Evolutionary conservation across 1,140 invertebrate genomes (phyloP), one percentile per base, ranked within the genome.

Genomic region (Drosophila chauvacae): DNA sequence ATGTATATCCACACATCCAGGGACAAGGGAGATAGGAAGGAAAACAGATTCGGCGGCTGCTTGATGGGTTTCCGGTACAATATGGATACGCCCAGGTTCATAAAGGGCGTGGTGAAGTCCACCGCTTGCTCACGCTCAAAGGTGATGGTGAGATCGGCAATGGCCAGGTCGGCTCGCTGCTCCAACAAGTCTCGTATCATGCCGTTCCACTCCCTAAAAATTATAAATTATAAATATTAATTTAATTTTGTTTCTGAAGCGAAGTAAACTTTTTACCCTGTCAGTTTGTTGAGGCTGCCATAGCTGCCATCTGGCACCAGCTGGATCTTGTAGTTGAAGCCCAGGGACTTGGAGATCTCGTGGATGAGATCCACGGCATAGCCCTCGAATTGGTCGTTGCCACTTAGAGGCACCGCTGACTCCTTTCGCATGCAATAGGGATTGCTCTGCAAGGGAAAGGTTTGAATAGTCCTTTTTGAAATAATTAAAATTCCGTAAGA

Each of bases 1-100:
- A 98, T 98, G 93, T 98, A 98, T 80, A 98, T 97, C 98, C 98
- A 99, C 53, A 99, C 98, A 82, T 98, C 97, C 37, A 98, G 93
- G 13, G 97, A 98, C 3, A 99, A 93, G 0, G 98, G 98, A n/a
- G 97, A 97, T 59, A 98, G 94, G 92, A 99, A 99, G 0, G 97
- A 98, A 93, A 99, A 98, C 61, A 98, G 93, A 93, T 97, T 97
- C 1, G 97, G 97, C 2, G 97, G 96, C 91, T 98, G 97, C 87
- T 97, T 98, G 61, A 96, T 96, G 2, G 97, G 97, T 87, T 98
- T 97, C 58, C 97, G 95, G 93, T 98, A 98, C n/a, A 99, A 93
- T 91, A 99, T 98, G 28, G 97, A 97, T 59, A 98, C 97, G 13
- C 97, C 97, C 58, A 98, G 94, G 93, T 98, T 98, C 97, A 98